Base-by-base conservation (phyloP, 2,113 vertebrate genomes). In the Labeo rohita region DNA sequence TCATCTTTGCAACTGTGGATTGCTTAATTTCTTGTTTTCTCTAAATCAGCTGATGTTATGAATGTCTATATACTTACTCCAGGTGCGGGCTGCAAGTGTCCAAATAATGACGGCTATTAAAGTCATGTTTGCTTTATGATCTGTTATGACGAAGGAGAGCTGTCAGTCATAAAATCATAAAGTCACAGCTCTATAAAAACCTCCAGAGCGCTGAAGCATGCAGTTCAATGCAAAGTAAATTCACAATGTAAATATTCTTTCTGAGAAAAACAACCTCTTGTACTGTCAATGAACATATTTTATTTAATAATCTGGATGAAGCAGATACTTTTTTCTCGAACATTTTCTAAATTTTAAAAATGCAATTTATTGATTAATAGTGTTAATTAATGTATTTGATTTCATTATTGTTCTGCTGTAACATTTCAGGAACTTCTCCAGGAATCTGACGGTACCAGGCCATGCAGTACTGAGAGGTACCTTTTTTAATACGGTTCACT, bases 121-220 rank as follows among this genome's bases (percentile, higher is more conserved):
- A 28, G 28, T 28, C 28, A 28, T 28, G 28, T 28, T 28, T 28
- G 28, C 28, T 28, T 28, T 28, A 28, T 28, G 28, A 28, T 28
- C 28, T 28, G 28, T 28, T 28, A 28, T 28, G 28, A 28, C 2
- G 28, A 28, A 28, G 28, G 2, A 28, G 28, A 28, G 28, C 28
- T 28, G 28, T 28, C 28, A 28, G 28, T 28, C 28, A 1, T 28
- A 28, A 28, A 28, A 28, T 28, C 28, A 28, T 28, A 28, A 28
- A 28, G 28, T 28, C 28, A 28, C 28, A 28, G 28, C 1, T 28
- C 28, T 28, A 28, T 28, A 28, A 28, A 28, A 2, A 28, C 84
- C 85, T 63, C 84, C 85, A 89, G 81, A 79, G 86, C 89, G 52
- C 86, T 86, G 91, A 85, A 89, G 90, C 84, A 82, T 90, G 89